These are phyloP conservation scores for Rutilus rutilus DNA, from an alignment of 2,113 vertebrate genomes.

Conservation along the genomic window DNA sequence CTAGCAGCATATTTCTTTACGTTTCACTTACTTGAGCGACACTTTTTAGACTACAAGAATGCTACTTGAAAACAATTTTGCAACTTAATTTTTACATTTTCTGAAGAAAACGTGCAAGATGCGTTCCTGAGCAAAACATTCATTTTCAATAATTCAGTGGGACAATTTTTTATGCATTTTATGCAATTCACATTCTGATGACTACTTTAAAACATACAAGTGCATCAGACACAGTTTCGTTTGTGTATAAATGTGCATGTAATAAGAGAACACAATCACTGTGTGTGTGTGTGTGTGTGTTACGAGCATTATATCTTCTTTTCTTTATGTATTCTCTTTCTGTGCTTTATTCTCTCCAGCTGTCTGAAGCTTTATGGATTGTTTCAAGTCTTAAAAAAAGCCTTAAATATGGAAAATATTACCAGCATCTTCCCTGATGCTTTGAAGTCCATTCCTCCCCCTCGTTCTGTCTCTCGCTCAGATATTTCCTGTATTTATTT, in stretches of 20 bases:
- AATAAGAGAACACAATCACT: neutral
- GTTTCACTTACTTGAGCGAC: neutral
- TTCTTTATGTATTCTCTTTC: constrained; percentile 67
- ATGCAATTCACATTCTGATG: neutral
- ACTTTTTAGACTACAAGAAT: neutral
- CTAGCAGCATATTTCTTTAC: neutral
- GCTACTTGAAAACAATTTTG: neutral
- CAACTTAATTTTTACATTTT: neutral
- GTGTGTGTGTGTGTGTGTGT: constrained; percentile 35
- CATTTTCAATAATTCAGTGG: neutral
- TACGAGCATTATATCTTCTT: constrained; percentile 25
- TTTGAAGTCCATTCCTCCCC: constrained; percentile 49
- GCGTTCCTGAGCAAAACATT: neutral
- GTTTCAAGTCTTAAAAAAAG: constrained; percentile 83
- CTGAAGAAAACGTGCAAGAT: neutral
- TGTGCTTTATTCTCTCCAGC: constrained; percentile 83
- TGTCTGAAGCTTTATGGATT: constrained; percentile 79
- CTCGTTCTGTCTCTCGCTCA: constrained; percentile 13
- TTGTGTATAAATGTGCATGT: neutral
- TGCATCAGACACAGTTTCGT: neutral
- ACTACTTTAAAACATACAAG: neutral
- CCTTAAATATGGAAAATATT: constrained; percentile 88
- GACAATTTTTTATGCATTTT: neutral
- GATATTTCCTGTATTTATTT: constrained; percentile 43
- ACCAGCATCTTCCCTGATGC: constrained; percentile 78